These are phyloP conservation scores for Sesamia nonagrioides DNA, from an alignment of 1,140 invertebrate genomes.

Conservation along the genomic window DNA sequence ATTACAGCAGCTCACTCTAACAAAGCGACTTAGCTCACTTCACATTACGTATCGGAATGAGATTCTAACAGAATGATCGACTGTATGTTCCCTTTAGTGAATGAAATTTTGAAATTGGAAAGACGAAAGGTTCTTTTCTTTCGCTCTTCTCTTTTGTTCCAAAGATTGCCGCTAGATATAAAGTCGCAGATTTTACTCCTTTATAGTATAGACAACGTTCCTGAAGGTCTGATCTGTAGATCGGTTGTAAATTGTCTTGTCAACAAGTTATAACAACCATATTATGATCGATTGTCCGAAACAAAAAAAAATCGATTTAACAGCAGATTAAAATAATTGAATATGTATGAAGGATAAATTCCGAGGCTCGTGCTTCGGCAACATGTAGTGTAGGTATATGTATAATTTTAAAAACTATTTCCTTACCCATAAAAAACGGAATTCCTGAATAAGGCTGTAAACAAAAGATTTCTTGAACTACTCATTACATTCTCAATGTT, in stretches of 20 bases:
- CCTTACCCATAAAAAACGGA: background rate
- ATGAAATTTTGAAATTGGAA: too few species aligned
- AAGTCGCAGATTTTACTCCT: too few species aligned
- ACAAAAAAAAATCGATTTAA: background rate
- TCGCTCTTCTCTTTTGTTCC: too few species aligned
- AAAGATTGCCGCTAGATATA: too few species aligned
- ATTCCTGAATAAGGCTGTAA: constrained; percentile 5
- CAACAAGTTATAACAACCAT: background rate
- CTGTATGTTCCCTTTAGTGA: too few species aligned
- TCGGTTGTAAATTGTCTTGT: background rate
- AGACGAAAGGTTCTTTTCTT: too few species aligned
- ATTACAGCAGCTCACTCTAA: too few species aligned
- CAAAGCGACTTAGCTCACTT: too few species aligned
- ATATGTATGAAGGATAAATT: constrained; percentile 1
- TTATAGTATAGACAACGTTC: too few species aligned
- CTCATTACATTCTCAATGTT: background rate
- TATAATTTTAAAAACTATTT: background rate
- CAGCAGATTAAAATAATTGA: background rate
- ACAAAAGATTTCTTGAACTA: background rate
- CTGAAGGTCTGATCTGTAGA: background rate
- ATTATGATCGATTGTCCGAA: background rate
- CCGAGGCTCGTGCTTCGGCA: background rate
- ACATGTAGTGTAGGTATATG: background rate
- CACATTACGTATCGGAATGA: too few species aligned
- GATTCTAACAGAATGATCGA: too few species aligned